Percentiles rank a stretch among this genome's conserved stretches.
These are phyloP conservation scores for Psittacula derbiana DNA, from an alignment of 2,797 vertebrate species.

Conservation along the genomic window DNA sequence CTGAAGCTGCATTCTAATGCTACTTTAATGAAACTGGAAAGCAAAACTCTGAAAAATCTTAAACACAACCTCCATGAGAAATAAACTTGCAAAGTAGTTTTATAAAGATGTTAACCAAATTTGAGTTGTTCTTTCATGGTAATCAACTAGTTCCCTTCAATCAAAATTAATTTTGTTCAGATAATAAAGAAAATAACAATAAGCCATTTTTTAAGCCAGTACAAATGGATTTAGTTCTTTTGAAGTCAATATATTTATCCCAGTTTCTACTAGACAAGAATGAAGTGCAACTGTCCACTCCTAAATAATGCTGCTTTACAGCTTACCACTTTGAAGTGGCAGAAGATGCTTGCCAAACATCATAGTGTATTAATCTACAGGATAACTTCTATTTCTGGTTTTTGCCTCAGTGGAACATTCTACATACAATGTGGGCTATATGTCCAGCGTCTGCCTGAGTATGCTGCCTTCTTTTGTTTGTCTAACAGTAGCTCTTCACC, in stretches of 20 bases:
- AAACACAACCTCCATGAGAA: neutral
- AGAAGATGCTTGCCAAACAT: neutral
- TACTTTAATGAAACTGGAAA: neutral
- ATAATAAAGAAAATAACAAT: neutral
- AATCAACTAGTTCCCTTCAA: neutral
- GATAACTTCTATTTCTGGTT: neutral
- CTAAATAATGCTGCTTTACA: neutral
- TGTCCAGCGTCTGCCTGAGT: neutral
- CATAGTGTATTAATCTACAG: neutral
- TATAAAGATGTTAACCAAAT: neutral
- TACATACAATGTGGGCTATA: neutral
- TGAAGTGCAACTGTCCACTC: neutral
- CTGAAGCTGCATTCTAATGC: neutral
- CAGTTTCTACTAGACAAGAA: neutral
- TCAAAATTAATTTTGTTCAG: neutral
- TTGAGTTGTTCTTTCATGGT: neutral
- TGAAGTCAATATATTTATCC: neutral
- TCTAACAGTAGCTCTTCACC: neutral
- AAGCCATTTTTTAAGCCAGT: neutral
- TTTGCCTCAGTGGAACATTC: neutral
- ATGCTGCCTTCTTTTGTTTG: neutral
- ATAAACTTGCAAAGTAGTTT: neutral
- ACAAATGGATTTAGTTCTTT: neutral
- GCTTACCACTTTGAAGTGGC: neutral
- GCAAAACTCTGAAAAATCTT: neutral